These are phyloP conservation scores for Carpatolechia fugitivella DNA, from an alignment of 2,888 invertebrate genomes.

Conservation along the genomic window DNA sequence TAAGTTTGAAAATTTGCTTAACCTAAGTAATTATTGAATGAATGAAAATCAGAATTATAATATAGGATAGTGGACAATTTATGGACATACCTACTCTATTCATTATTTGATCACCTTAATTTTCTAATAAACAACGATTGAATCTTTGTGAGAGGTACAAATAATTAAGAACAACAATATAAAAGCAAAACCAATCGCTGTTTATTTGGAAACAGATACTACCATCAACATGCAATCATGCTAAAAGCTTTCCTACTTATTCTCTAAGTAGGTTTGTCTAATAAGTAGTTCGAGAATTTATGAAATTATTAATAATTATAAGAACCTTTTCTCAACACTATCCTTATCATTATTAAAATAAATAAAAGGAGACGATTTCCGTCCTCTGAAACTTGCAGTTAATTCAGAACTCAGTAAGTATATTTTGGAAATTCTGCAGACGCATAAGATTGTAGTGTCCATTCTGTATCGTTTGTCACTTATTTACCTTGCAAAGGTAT, in stretches of 20 bases:
- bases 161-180: conserved; percentile 25
- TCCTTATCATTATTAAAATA: conserved; percentile 40
- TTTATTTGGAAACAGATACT: conserved; percentile 19
- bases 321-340: conserved; percentile 64
- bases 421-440: conserved; percentile 41
- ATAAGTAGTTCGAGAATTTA: conserved; percentile 68
- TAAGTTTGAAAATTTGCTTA: conserved; percentile 32
- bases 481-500: conserved; percentile 72
- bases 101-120: conserved; percentile 32
- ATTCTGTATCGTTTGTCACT: conserved; percentile 61
- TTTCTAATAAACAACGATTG: conserved; percentile 29
- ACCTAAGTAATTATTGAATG: conserved; percentile 25
- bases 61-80: conserved; percentile 31
- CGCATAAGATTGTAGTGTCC: conserved; percentile 50
- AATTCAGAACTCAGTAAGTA: conserved; percentile 31
- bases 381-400: conserved; percentile 59
- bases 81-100: conserved; percentile 22
- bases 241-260: conserved; percentile 66
- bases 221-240: conserved; percentile 59
- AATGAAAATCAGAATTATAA: conserved; percentile 26
- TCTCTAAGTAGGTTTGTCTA: conserved; percentile 57
- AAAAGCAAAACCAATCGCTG: conserved; percentile 14
- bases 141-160: conserved; percentile 23
- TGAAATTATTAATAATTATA: conserved; percentile 63
- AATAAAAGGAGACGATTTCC: conserved; percentile 61